Conservation (phyloP, 2,888 invertebrate species). For the Melanostoma mellinum region DNA sequence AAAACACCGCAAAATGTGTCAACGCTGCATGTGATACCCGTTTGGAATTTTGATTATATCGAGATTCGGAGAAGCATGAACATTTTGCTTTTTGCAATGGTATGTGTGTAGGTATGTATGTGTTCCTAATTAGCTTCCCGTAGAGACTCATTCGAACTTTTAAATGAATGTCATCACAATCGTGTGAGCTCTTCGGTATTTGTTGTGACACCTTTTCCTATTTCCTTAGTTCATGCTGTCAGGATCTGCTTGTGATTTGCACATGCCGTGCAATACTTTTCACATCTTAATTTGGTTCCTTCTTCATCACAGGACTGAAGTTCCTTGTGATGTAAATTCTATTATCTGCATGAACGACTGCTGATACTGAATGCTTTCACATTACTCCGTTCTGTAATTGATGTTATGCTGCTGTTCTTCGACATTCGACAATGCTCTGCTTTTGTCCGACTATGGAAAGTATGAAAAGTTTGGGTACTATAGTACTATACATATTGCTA, state of each 20-base stretch:
- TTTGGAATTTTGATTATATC: slow-evolving; percentile 2
- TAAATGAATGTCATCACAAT: slow-evolving; percentile 7
- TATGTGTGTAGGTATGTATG: background rate
- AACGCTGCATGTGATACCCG: slow-evolving; percentile 13
- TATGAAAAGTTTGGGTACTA: background rate
- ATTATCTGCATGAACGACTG: slow-evolving; percentile 24
- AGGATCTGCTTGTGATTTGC: slow-evolving; percentile 20
- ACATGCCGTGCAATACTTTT: slow-evolving; percentile 24
- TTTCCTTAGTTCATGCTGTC: background rate
- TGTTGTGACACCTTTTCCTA: background rate
- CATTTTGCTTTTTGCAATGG: slow-evolving; percentile 5
- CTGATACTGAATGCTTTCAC: slow-evolving; percentile 27
- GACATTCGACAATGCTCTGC: slow-evolving; percentile 1
- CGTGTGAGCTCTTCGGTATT: background rate
- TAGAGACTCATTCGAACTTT: slow-evolving; percentile 15
- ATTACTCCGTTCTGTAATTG: slow-evolving; percentile 31
- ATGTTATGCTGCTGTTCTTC: slow-evolving; percentile 21
- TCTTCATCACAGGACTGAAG: background rate
- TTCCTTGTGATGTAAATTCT: slow-evolving; percentile 25
- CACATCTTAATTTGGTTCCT: slow-evolving; percentile 16
- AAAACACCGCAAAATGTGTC: slow-evolving; percentile 11
- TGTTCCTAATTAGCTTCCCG: slow-evolving; percentile 28
- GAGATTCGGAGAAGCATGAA: background rate
- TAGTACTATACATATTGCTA: slow-evolving; percentile 7
- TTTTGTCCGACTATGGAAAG: background rate